Evolutionary conservation across 2,113 vertebrate species (phyloP), one percentile per base, ranked within the genome.

Genomic region (Atrichornis clamosus): DNA sequence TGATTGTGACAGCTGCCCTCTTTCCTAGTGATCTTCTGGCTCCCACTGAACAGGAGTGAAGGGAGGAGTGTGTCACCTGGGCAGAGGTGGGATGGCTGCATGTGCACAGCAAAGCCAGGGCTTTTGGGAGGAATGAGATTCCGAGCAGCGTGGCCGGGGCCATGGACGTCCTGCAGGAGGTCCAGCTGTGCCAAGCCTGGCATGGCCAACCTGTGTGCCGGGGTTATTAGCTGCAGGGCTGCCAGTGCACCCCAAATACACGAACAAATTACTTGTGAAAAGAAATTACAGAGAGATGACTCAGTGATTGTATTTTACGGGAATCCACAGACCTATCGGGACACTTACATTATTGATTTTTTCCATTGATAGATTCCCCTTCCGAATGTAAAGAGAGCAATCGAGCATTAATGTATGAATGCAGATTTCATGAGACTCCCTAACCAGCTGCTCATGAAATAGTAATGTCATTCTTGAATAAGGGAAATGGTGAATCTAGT

Each of bases 391-490:
- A 86, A 95, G 77, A 44, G 84, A 83, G 77, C 67, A 60, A 85
- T 64, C 30, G 62, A 55, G 64, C 80, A 86, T 77, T 90, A 93
- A 81, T 69, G 53, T 50, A 77, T 53, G 82, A 56, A 85, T 79
- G 68, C 68, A 93, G 90, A 77, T 75, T 95, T 77, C 87, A 83
- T 58, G 69, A 86, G 79, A 41, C 60, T 94, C 83, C 78, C 81
- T 65, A 70, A 79, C 46, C 76, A 95, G 50, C 75, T 73, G 82
- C 74, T 86, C 82, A 93, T 94, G 82, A 88, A 90, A 91, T 58
- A 88, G 46, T 70, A 72, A 92, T 80, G 88, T 14, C 78, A 67
- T 41, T 75, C 95, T 92, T 96, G 86, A 85, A 20, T 86, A 96
- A 93, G 65, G 83, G 47, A 95, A 94, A 77, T 42, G 76, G 52